A percentile compares a stretch with the other conserved stretches of the same genome.
Conservation (phyloP, 2,888 invertebrate genomes). For the Platycnemis pennipes region DNA sequence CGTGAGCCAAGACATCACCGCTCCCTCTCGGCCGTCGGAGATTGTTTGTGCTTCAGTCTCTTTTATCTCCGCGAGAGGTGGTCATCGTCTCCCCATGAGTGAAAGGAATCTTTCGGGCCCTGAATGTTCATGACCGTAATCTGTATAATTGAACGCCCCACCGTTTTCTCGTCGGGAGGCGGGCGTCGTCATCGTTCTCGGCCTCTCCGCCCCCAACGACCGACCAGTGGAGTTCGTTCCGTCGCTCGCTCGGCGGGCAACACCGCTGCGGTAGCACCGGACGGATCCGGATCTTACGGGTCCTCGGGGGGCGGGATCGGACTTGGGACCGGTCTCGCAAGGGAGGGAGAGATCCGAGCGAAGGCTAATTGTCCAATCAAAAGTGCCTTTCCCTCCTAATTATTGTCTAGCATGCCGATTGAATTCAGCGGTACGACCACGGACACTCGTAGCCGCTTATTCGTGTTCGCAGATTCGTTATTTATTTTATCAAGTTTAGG, state of each 20-base stretch:
- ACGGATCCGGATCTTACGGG: background rate
- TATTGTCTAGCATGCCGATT: background rate
- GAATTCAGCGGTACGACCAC: background rate
- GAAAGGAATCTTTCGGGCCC: background rate
- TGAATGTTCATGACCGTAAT: background rate
- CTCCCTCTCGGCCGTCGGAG: background rate
- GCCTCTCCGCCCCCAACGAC: background rate
- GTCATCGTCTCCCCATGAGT: background rate
- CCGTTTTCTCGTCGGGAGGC: background rate
- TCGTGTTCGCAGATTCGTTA: too few species aligned
- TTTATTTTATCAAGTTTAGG: too few species aligned
- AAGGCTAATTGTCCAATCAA: background rate
- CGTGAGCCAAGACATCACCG: background rate
- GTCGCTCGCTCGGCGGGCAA: too few species aligned
- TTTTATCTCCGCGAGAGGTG: background rate
- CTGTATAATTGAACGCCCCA: background rate
- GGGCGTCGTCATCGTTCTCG: background rate
- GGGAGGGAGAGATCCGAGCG: background rate
- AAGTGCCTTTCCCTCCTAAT: background rate
- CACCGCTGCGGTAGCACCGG: background rate
- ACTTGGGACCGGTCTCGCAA: background rate
- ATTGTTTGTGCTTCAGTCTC: background rate
- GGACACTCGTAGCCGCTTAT: too few species aligned
- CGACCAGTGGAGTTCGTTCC: too few species aligned
- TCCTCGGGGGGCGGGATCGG: background rate